Evolutionary conservation across 2,113 vertebrate species (phyloP), one percentile per base, ranked within the genome.

Genomic region (Proterorhinus semilunaris): DNA sequence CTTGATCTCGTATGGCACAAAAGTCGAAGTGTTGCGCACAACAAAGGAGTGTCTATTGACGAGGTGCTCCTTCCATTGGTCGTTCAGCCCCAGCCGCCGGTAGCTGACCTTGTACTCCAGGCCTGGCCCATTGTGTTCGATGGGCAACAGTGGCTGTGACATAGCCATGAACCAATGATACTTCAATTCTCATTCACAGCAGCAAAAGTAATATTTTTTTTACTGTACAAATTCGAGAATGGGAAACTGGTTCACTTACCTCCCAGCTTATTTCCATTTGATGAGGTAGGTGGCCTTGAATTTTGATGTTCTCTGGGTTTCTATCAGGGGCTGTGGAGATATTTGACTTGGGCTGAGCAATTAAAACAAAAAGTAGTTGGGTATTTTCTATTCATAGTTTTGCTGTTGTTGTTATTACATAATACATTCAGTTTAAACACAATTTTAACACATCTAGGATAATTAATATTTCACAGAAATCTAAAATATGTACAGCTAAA

Each of bases 201-300:
- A 12, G 43, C 52, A 51, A 61, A 5, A 0, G 0, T 27, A 61
- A 36, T 21, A 6, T 6, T 55, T 36, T 68, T 51, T 1, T 13
- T 42, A 42, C 55, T 7, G 55, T 42, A 21, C 10, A 27, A n/a
- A 62, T 6, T 62, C n/a, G 55, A 46, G 8, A 6, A 54, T 5
- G 71, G 17, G 5, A 15, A 52, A 51, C 48, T 51, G 47, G 11
- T 43, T 76, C 68, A 55, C 54, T 84, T 83, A 98, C 98, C 93
- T 98, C 94, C 98, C 97, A 99, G 79, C 90, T 96, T 78, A 99
- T 97, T 85, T 96, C 93, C 95, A 99, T 95, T 80, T 98, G 95
- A 74, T 97, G 91, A 69, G 96, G 96, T 16, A 94, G 89, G 69
- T 93, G 94, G 17, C 95, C 94, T 87, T 95, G 93, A 16, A 95